Base-by-base conservation (phyloP, 2,888 invertebrate genomes). In the Acrobasis consociella region DNA sequence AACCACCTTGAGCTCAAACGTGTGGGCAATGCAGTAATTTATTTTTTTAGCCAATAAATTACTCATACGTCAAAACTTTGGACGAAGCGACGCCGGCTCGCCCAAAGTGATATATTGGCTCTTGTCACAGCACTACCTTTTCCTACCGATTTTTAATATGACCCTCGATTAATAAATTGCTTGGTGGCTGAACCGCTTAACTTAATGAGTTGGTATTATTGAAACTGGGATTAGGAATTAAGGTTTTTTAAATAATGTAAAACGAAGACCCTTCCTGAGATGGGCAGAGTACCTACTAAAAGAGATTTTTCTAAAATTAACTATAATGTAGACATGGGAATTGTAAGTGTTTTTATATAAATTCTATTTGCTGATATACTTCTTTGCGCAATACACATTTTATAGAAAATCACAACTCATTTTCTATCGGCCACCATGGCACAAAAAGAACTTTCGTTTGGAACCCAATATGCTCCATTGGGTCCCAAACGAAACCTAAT, bases 41-140 rank as follows among this genome's bases (percentile, higher is more conserved):
- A 83, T 91, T 92, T 91, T 42, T 92, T 91, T 85, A 83, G 78
- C 86, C 89, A 89, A 92, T 92, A 92, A 90, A 91, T 92, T 86
- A 91, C 91, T 92, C 92, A 91, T 82, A 85, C 80, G 91, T 92
- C 92, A 91, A 91, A 92, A 90, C 82, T 86, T 86, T 74, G 85
- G 85, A 85, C 85, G 80, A 56, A 22, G 56, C 80, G 75, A 67
- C 64, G 73, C 73, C 76, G 76, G 79, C 76, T 73, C 77, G 78
- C 77, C 78, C 79, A 76, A 75, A 82, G 89, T 91, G 91, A 92
- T 90, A 88, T 91, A 92, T 92, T 82, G 88, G 85, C 70, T 68
- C 88, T 81, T 89, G 91, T 91, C 91, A 90, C 85, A 90, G 77
- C 80, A 82, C 76, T 79, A 78, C 83, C 80, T 83, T 87, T 81